A percentile compares a stretch with the other conserved stretches of the same genome.
phyloP scores from a whole-genome alignment of 2,797 vertebrate genomes.

The Anabas testudineus region DNA sequence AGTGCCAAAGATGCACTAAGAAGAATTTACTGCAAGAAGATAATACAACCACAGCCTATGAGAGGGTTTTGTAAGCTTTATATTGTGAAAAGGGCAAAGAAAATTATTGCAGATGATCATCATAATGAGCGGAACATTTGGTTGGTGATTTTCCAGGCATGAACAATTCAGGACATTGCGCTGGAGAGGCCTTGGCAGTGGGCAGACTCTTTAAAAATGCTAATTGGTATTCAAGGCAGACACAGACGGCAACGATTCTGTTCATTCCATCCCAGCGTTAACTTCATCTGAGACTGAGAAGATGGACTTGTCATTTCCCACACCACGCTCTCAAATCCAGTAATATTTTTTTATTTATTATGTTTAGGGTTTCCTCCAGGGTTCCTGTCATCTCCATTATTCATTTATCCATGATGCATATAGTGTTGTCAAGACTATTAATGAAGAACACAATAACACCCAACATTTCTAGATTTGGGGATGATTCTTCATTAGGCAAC shows the following conservation, averaged over 20 bases:
- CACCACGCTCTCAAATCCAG: conserved; percentile 41
- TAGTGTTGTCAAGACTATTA: conserved; percentile 67
- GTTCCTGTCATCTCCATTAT: conserved; percentile 45
- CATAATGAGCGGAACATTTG: conserved; percentile 82
- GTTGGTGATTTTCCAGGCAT: conserved; percentile 85
- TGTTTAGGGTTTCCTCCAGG: conserved; percentile 60
- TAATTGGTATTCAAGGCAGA: conserved; percentile 86
- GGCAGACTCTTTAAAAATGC: conserved; percentile 84
- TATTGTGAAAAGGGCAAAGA: conserved; percentile 73
- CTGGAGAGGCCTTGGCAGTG: conserved; percentile 79
- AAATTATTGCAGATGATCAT: conserved; percentile 80
- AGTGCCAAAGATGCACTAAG: conserved; percentile 49
- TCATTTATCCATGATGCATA: conserved; percentile 60
- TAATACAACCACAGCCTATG: conserved; percentile 46
- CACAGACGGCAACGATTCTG: conserved; percentile 74
- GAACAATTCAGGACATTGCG: conserved; percentile 81
- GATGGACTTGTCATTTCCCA: conserved; percentile 69
- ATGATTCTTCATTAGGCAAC: conserved; percentile 70
- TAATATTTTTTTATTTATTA: conserved; percentile 59
- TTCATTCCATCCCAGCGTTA: conserved; percentile 79
- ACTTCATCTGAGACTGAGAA: conserved; percentile 74
- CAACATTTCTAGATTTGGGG: conserved; percentile 67
- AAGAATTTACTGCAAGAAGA: conserved; percentile 58
- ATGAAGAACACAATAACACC: conserved; percentile 72
- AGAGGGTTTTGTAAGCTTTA: conserved; percentile 60